Evolutionary conservation across 1,140 invertebrate species (phyloP).

Genomic region (Phortica variegata): DNA sequence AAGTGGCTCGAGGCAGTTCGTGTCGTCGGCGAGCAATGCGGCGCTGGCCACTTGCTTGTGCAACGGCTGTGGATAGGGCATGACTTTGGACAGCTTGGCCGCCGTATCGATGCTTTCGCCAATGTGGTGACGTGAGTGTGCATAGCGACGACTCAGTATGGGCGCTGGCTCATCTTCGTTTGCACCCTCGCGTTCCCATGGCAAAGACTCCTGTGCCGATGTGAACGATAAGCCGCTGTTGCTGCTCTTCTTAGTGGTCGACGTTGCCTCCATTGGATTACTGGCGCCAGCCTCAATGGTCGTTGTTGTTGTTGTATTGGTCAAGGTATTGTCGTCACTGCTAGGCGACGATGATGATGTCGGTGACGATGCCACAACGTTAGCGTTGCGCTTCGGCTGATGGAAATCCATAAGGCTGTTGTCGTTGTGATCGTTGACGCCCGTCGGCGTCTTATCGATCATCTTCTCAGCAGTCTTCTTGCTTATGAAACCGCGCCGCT

Average conservation of each 20-base stretch:
- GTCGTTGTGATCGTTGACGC: conserved; percentile 47
- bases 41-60: conserved; percentile 36
- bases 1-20: conserved; percentile 43
- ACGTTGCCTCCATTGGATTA: conserved; percentile 5
- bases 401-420: conserved; percentile 55
- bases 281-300: conserved; percentile 31
- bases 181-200: conserved; percentile 39
- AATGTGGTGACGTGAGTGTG: conserved; percentile 47
- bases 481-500: conserved; percentile 51
- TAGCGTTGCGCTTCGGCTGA: conserved; percentile 31
- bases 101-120: conserved; percentile 44
- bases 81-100: conserved; percentile 44
- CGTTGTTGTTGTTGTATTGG: conserved; percentile 23
- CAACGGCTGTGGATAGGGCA: conserved; percentile 47
- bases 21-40: conserved; percentile 33
- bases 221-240: conserved; percentile 35
- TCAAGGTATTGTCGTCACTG: conserved; percentile 39
- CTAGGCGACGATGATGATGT: conserved; percentile 38
- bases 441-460: conserved; percentile 14
- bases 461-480: conserved; percentile 29
- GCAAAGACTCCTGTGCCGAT: conserved; percentile 48
- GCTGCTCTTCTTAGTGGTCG: conserved; percentile 15
- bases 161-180: conserved; percentile 46
- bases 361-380: conserved; percentile 34
- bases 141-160: conserved; percentile 49